Evolutionary conservation across 1,140 invertebrate genomes (phyloP).

Genomic region (Cotesia vestalis): DNA sequence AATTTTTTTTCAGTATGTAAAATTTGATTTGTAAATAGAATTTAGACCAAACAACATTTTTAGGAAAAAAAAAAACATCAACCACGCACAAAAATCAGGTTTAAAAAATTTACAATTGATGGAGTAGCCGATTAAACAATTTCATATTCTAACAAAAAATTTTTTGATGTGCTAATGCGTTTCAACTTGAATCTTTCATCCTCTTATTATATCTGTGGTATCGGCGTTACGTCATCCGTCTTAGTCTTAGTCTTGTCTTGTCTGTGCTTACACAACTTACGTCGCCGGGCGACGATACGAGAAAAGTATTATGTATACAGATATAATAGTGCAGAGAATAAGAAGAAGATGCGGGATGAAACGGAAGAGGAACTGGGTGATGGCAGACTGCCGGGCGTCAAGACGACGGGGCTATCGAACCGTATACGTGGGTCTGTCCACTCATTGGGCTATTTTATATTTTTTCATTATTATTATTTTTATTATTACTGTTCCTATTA

Average conservation of each 20-base stretch:
- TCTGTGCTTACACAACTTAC: slow-evolving; percentile 31
- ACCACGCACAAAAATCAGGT: too few species aligned
- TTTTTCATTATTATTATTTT: background rate
- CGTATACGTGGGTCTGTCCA: slow-evolving; percentile 41
- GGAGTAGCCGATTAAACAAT: too few species aligned
- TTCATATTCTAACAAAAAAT: too few species aligned
- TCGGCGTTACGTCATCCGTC: slow-evolving; percentile 30
- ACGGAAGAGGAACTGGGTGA: slow-evolving; percentile 47
- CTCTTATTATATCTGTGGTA: background rate
- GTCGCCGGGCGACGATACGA: slow-evolving; percentile 9
- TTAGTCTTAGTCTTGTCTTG: too few species aligned
- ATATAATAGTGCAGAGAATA: background rate
- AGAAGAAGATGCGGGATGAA: slow-evolving; percentile 39
- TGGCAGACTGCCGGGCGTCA: slow-evolving; percentile 63
- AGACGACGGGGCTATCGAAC: slow-evolving; percentile 56
- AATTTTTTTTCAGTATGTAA: too few species aligned
- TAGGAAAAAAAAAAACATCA: too few species aligned
- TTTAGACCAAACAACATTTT: too few species aligned
- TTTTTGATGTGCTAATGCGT: too few species aligned
- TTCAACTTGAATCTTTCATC: background rate
- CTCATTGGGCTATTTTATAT: slow-evolving; percentile 20
- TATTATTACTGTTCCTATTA: background rate
- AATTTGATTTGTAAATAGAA: too few species aligned
- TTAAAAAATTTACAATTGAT: too few species aligned
- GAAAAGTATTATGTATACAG: background rate